Base-by-base conservation (phyloP, 2,113 vertebrate species). In the Sylvia atricapilla region DNA sequence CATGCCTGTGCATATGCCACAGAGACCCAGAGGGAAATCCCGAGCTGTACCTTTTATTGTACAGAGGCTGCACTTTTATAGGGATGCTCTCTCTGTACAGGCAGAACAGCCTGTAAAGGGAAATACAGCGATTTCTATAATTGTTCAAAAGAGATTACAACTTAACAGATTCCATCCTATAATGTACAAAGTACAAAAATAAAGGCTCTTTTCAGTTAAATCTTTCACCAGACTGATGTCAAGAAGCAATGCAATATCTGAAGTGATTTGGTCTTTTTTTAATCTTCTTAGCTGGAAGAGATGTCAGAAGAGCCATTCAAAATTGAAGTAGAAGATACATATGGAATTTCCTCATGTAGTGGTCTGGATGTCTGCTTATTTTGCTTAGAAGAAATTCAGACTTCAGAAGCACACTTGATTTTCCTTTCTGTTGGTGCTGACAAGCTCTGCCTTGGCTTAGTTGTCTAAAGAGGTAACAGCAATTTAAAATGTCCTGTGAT, bases 121-220 rank as follows among this genome's bases (percentile, higher is more conserved):
- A 91, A 82, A 75, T 59, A 53, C 19, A 76, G 69, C 1, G 55
- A 25, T 86, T 84, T 66, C 85, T 92, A 1, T 55, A 90, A 77
- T 92, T 92, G 76, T 91, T 84, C 56, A 80, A n/a, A 90, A 93
- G 68, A 70, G 64, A 92, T 94, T 94, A 84, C 84, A 88, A 37
- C 58, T 88, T 81, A 87, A 77, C 75, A 93, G 66, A 96, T 85
- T 91, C 82, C 63, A 37, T 73, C 81, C 79, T 78, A 11, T 94
- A 84, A 74, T 1, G 3, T 84, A 74, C 39, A 73, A 94, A 89
- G 80, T 90, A 58, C 62, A 84, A 77, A 96, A 94, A 93, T 93
- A 95, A 93, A 95, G 58, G n/a, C 69, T 94, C 78, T 90, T 90
- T 95, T 93, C 84, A 90, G 56, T 95, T 92, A 94, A 93, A 68